A percentile compares a stretch with the other conserved stretches of the same genome.
phyloP scores from a whole-genome alignment of 2,113 vertebrate species.

The Petromus typicus region DNA sequence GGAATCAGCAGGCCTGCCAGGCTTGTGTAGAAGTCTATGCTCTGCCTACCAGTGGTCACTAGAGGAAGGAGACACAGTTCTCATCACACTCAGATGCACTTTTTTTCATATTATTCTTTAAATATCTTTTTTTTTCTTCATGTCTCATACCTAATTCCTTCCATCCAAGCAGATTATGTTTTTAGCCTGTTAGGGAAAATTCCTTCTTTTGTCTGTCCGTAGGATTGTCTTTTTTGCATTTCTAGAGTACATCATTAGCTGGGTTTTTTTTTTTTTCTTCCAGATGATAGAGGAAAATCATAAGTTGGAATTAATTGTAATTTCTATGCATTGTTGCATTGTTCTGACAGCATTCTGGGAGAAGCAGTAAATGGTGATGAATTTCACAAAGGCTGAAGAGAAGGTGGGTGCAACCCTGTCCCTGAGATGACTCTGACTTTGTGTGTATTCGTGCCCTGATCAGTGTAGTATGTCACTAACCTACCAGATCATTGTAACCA shows the following conservation, averaged over 20 bases:
- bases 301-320: not conserved
- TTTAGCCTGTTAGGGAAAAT: not conserved
- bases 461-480: not conserved
- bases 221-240: not conserved
- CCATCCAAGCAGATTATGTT: not conserved
- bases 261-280: not conserved
- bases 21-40: not conserved
- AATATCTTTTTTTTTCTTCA: not conserved
- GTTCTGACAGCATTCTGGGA: too few relatives aligned
- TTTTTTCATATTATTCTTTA: too few relatives aligned
- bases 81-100: too few relatives aligned
- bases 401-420: not conserved
- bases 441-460: not conserved
- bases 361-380: not conserved
- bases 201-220: not conserved
- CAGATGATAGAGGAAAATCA: not conserved
- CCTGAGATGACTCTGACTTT: not conserved
- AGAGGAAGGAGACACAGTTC: not conserved
- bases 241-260: not conserved
- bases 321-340: rapidly evolving
- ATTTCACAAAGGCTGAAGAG: not conserved
- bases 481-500: rapidly evolving
- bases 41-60: not conserved
- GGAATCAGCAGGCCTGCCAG: not conserved
- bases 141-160: not conserved